Evolutionary conservation across 2,888 invertebrate species (phyloP), one percentile per base, ranked within the genome.

Genomic region (Aphodius sticticus): DNA sequence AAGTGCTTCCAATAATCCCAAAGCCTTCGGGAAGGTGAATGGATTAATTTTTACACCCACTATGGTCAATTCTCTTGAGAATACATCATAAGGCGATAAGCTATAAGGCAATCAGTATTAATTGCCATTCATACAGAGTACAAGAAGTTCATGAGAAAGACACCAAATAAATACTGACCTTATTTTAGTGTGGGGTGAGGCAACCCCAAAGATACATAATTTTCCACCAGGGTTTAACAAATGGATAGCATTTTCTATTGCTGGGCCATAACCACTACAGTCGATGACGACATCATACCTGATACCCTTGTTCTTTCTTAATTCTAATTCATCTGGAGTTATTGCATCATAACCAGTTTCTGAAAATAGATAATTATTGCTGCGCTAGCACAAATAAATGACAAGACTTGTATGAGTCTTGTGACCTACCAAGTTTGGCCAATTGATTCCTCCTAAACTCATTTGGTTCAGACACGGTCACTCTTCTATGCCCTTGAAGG

Each of bases 221-320:
- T 92, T 93, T 0, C 94, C 95, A 0, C 94, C 94, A 0, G 87
- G 88, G 7, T 88, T 88, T 80, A 95, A 80, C 69, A 93, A 89
- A 53, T 91, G 89, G 77, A 94, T 87, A 2, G 90, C 92, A 2
- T 91, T 89, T 86, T 94, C 93, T 88, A 94, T 92, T 0, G 94
- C 95, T 80, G 93, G 92, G 0, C 92, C 93, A 9, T 91, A 93
- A 86, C 95, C 95, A 86, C 94, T 94, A 85, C 95, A 95, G 83
- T 95, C 95, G n/a, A 95, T 90, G 9, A 93, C 92, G 70, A 94
- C 88, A 84, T 95, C 93, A 83, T 92, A 94, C 0, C 89, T 83
- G 72, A n/a, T 85, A 81, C 15, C 79, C 53, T 78, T 86, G 85
- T 26, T 86, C 86, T 0, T 89, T 88, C 5, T 90, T 91, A 9